Evolutionary conservation across 2,888 invertebrate species (phyloP).

Genomic region (Sisyra terminalis): DNA sequence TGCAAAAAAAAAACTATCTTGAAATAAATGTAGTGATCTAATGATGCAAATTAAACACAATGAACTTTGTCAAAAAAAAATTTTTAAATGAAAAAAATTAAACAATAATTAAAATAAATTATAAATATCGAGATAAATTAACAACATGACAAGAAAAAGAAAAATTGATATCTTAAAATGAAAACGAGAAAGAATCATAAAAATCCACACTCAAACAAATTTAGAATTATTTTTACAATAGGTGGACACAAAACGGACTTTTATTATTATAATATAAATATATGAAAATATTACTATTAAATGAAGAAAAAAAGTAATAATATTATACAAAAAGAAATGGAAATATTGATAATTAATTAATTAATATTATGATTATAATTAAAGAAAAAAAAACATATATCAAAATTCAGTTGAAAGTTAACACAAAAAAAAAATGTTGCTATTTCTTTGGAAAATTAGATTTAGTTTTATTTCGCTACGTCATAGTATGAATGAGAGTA

Average conservation of each 20-base stretch:
- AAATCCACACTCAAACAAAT: constrained; percentile 6
- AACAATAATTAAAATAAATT: constrained; percentile 1
- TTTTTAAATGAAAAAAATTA: background rate
- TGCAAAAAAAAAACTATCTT: background rate
- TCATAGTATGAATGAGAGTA: too few species aligned
- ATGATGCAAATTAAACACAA: background rate
- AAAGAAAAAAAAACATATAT: too few species aligned
- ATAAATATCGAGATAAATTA: constrained; percentile 8
- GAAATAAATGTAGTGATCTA: constrained; percentile 1
- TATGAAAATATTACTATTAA: constrained; percentile 4
- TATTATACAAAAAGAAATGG: constrained; percentile 7
- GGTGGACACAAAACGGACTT: constrained; percentile 6
- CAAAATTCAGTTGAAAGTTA: too few species aligned
- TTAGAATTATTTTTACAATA: constrained; percentile 10
- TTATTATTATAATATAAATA: constrained; percentile 3
- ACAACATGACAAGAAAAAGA: constrained; percentile 7
- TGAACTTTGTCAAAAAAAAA: constrained; percentile 1
- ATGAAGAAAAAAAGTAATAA: constrained; percentile 6
- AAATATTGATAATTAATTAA: background rate
- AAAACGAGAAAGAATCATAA: constrained; percentile 4
- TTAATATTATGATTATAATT: too few species aligned
- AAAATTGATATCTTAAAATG: constrained; percentile 1
- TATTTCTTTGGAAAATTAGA: too few species aligned
- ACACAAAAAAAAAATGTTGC: too few species aligned
- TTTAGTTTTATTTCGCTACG: too few species aligned